phyloP scores from a whole-genome alignment of 2,113 vertebrate genomes.

The Coracopsis vasa region DNA sequence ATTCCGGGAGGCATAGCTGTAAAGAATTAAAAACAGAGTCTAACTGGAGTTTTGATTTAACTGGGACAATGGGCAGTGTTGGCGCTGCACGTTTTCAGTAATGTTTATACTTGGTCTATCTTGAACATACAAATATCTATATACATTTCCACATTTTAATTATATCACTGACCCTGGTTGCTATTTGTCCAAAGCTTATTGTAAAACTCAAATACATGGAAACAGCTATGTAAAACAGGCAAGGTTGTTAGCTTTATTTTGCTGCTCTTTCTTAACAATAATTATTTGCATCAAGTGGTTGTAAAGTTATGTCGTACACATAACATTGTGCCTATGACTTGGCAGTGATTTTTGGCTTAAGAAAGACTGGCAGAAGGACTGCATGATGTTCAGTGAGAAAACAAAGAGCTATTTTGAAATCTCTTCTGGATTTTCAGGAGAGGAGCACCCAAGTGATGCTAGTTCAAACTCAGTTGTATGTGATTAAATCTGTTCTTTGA shows the following conservation, averaged over 20 bases:
- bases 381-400: not conserved
- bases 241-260: not conserved
- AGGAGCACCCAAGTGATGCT: not conserved
- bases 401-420: not conserved
- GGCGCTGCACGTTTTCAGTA: not conserved
- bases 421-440: not conserved
- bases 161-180: not conserved
- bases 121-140: not conserved
- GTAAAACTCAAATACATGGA: not conserved
- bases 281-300: not conserved
- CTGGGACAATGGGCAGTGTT: not conserved
- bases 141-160: not conserved
- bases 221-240: not conserved
- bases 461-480: not conserved
- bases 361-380: not conserved
- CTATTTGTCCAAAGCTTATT: not conserved
- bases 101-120: not conserved
- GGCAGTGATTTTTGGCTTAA: not conserved
- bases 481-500: not conserved
- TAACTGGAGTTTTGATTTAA: not conserved
- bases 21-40: not conserved
- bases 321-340: not conserved
- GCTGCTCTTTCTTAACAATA: not conserved
- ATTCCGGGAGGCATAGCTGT: not conserved
- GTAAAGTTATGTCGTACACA: not conserved